A percentile compares a stretch with the other conserved stretches of the same genome.
These are phyloP conservation scores for Cataglyphis altisquamis DNA, from an alignment of 2,888 invertebrate genomes.

Conservation along the genomic window DNA sequence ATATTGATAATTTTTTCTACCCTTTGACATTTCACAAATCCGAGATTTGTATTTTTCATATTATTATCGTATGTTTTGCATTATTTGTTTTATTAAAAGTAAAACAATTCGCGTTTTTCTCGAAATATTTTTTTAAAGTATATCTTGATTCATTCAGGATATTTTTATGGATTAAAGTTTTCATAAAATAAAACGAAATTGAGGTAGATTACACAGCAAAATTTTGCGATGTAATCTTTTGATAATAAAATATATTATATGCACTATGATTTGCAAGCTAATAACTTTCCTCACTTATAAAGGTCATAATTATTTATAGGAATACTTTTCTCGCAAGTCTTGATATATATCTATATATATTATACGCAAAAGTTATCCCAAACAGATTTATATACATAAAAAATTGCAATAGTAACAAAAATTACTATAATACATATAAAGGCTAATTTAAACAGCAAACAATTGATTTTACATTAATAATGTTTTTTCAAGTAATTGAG, in stretches of 20 bases:
- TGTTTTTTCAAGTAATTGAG: neutral
- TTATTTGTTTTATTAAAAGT: neutral
- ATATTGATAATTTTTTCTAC: conserved; percentile 40
- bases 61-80: neutral
- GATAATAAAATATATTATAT: neutral
- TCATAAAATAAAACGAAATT: neutral
- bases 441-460: neutral
- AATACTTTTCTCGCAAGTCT: neutral
- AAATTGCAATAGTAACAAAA: neutral
- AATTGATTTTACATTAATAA: neutral
- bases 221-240: neutral
- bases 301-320: neutral
- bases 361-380: neutral
- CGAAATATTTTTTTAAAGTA: neutral
- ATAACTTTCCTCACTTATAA: neutral
- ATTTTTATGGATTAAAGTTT: neutral
- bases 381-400: neutral
- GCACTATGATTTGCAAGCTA: neutral
- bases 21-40: conserved; percentile 62
- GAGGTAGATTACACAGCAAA: neutral
- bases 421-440: neutral
- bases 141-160: neutral
- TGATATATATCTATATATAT: neutral
- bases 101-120: neutral
- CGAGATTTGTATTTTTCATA: conserved; percentile 16